A percentile compares a stretch with the other conserved stretches of the same genome.
Conservation (phyloP, 2,888 invertebrate species). For the Tenthredo notha region DNA sequence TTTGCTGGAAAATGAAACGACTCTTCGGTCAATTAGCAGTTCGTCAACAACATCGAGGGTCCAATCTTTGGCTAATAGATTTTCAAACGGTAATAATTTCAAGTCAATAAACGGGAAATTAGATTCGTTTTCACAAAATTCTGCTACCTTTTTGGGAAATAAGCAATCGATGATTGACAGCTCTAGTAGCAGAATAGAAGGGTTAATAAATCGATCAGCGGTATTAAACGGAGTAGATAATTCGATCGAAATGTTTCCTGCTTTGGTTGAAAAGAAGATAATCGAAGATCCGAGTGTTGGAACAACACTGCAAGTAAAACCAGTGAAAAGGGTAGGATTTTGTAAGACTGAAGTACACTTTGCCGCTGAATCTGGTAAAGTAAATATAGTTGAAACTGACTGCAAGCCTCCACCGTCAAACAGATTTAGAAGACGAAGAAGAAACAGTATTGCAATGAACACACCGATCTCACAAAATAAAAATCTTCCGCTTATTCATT, state of each 20-base stretch:
- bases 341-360: conserved; percentile 95
- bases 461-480: conserved; percentile 66
- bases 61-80: conserved; percentile 35
- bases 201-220: conserved; percentile 35
- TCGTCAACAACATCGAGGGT: conserved; percentile 48
- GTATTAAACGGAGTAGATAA: neutral
- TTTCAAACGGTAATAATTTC: conserved; percentile 36
- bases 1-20: neutral
- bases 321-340: conserved; percentile 89
- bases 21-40: neutral
- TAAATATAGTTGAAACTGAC: conserved; percentile 93
- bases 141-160: neutral
- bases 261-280: neutral
- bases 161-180: neutral
- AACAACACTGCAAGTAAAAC: conserved; percentile 63
- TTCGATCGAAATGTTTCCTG: neutral
- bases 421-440: conserved; percentile 86
- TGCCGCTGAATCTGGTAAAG: conserved; percentile 90
- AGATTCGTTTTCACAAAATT: neutral
- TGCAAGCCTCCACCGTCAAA: conserved; percentile 92
- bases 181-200: conserved; percentile 8
- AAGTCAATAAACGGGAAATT: neutral
- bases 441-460: conserved; percentile 78
- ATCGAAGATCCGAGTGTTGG: neutral
- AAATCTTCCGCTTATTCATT: conserved; percentile 83